A percentile compares a stretch with the other conserved stretches of the same genome.
phyloP scores from a whole-genome alignment of 2,797 vertebrate genomes.

The Paedocypris micromegethes region DNA sequence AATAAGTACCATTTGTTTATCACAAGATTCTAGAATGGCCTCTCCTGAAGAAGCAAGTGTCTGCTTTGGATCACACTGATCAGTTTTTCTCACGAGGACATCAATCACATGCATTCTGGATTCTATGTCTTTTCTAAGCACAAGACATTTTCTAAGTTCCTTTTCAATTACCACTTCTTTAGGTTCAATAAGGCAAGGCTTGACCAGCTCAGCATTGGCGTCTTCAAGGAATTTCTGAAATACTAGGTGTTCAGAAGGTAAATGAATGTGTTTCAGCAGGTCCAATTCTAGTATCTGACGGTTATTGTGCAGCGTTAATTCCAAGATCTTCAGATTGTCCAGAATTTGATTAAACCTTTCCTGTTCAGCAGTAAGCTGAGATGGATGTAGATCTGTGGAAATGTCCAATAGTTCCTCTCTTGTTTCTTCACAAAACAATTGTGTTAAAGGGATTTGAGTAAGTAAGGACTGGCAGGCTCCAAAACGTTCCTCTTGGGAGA shows the following conservation, averaged over 20 bases:
- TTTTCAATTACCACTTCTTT: slow-evolving; percentile 57
- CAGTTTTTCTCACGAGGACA: slow-evolving; percentile 54
- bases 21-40: slow-evolving; percentile 63
- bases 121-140: slow-evolving; percentile 67
- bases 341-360: slow-evolving; percentile 56
- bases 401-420: slow-evolving; percentile 57
- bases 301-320: slow-evolving; percentile 55
- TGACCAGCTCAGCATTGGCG: slow-evolving; percentile 57
- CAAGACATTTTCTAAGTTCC: slow-evolving; percentile 65
- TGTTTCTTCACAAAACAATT: slow-evolving; percentile 55
- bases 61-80: slow-evolving; percentile 50
- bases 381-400: slow-evolving; percentile 62
- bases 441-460: slow-evolving; percentile 57
- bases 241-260: slow-evolving; percentile 50
- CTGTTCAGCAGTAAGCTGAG: slow-evolving; percentile 58
- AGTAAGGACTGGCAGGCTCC: slow-evolving; percentile 59
- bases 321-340: slow-evolving; percentile 50
- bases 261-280: slow-evolving; percentile 54
- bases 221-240: slow-evolving; percentile 52
- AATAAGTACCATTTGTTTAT: slow-evolving; percentile 60
- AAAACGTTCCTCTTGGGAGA: slow-evolving; percentile 52
- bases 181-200: slow-evolving; percentile 58
- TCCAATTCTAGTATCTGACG: slow-evolving; percentile 59
- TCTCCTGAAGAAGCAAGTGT: slow-evolving; percentile 57
- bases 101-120: slow-evolving; percentile 64